Evolutionary conservation across 2,797 vertebrate genomes (phyloP), one percentile per base, ranked within the genome.

Genomic region (Sternarchorhynchus goeldii): DNA sequence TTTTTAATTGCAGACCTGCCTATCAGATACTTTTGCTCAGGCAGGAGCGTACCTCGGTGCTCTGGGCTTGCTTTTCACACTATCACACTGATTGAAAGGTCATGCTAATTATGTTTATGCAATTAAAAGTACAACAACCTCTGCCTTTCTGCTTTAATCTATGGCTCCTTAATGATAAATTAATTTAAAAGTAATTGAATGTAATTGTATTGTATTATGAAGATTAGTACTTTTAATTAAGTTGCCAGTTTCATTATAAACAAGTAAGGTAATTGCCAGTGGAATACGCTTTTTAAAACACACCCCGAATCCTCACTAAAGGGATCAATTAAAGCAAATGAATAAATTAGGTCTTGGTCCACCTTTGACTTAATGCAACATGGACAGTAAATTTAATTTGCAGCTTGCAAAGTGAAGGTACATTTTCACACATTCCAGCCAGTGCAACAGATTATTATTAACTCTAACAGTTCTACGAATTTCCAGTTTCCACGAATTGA

Each of bases 51-150:
- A 0, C 16, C 1, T 20, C 8, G 6, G n/a, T 20, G 41, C 25
- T 17, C 31, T 20, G 17, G 18, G 66, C 20, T 50, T 18, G 4
- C 1, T 53, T 36, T 57, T 56, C 18, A n/a, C 21, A 32, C 53
- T 14, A 8, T 36, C 41, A 16, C 5, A 2, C 31, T 64, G 39
- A 6, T 17, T 32, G 8, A 81, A 81, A 76, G 67, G 60, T 72
- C 67, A 72, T 65, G 53, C 25, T 80, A 17, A 56, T 79, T 66
- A 74, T 45, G 45, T 18, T 62, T n/a, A 55, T 50, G 17, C 31
- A 25, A 18, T n/a, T 25, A 69, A 53, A 71, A 20, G n/a, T n/a
- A 57, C 45, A 64, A 4, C 17, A 56, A 36, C n/a, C 8, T 20
- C 17, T 16, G 36, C 45, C 17, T 57, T 57, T 58, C 8, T 58